Base-by-base conservation (phyloP, 2,113 vertebrate genomes). In the Eublepharis macularius region DNA sequence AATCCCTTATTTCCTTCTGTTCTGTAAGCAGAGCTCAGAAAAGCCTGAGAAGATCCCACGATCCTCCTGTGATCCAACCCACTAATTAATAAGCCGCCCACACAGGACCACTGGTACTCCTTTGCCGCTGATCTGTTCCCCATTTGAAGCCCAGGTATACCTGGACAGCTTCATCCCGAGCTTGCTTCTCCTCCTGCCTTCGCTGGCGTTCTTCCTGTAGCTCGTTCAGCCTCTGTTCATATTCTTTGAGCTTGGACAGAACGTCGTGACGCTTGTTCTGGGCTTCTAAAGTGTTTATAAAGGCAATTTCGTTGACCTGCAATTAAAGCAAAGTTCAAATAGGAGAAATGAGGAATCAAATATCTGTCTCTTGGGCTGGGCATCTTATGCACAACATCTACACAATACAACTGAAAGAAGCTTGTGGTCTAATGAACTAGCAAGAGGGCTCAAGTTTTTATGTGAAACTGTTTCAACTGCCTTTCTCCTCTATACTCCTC, bases 281-380 rank as follows among this genome's bases (percentile, higher is more conserved):
- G 49, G 99, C 99, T 95, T 99, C 99, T n/a, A 99, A 93, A 1
- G 99, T 99, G 94, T 99, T 99, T 90, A 99, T 99, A 90, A 99
- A 99, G 1, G 99, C 99, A 29, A 99, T 99, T 95, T 99, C 99
- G 89, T 99, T 99, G 34, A 99, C 99, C 99, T 99, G 93, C 26
- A 86, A 91, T 65, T 47, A 77, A 90, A 6, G 41, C 82, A 78
- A 86, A 81, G 13, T 0, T 0, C 45, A 39, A 89, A 77, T 13
- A 32, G 4, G 51, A 63, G 19, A 29, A 32, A 60, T 2, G 3
- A 34, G 4, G 24, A 43, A 16, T 29, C 43, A 73, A 81, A 2
- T 66, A 29, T 1, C 4, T 63, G 9, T 10, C 60, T 63, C 60
- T 6, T 2, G 24, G 60, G 57, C 57, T 7, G 21, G 24, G 26